Evolutionary conservation across 2,888 invertebrate genomes (phyloP).

Genomic region (Sycophila texana): DNA sequence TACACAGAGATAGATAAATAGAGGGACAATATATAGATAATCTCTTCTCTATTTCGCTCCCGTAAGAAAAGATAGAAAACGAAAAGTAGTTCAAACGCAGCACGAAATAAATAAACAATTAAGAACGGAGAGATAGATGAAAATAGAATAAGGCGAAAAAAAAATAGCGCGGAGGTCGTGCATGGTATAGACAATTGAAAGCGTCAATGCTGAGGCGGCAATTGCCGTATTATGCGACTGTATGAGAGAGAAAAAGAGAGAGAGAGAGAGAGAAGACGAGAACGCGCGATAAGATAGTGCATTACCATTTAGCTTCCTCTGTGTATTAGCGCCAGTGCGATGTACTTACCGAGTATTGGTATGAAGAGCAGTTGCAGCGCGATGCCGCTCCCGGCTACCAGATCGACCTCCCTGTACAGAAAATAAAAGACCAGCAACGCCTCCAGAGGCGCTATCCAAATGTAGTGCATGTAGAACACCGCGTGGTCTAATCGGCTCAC

Average conservation of each 20-base stretch:
- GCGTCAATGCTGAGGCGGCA: neutral
- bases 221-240: neutral
- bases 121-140: neutral
- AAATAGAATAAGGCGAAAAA: neutral
- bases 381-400: constrained; percentile 78
- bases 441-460: constrained; percentile 87
- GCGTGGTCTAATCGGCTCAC: constrained; percentile 86
- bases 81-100: too few species aligned
- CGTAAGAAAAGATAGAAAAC: too few species aligned
- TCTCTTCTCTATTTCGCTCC: too few species aligned
- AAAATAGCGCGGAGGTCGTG: too few species aligned
- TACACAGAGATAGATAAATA: constrained; percentile 27
- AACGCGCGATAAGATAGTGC: constrained; percentile 14
- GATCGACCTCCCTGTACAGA: constrained; percentile 77
- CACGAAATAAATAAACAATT: neutral
- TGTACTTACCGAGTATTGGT: constrained; percentile 74
- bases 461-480: constrained; percentile 83
- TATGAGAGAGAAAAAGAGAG: too few species aligned
- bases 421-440: constrained; percentile 79
- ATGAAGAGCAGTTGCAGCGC: constrained; percentile 72
- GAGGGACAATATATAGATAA: too few species aligned
- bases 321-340: neutral
- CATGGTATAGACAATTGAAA: neutral
- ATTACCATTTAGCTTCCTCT: constrained; percentile 47
- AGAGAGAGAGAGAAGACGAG: too few species aligned